A percentile compares a stretch with the other conserved stretches of the same genome.
These are phyloP conservation scores for Caenorhabditis sp. DNA, from an alignment of 2,888 invertebrate species.

Conservation along the genomic window DNA sequence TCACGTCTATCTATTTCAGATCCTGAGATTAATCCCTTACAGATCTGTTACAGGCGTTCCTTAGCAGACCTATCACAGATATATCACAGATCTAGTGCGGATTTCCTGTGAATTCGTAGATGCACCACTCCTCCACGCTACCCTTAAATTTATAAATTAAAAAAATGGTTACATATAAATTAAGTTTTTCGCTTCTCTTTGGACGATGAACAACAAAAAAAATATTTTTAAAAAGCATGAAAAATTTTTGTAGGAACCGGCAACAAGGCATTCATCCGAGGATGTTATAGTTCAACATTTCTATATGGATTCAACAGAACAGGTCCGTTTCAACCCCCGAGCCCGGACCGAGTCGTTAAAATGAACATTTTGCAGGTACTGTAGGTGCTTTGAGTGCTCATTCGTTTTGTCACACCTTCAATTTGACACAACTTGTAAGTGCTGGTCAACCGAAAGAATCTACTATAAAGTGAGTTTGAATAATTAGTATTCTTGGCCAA, in stretches of 20 bases:
- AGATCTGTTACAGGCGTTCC: no score
- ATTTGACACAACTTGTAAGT: conserved; percentile 54
- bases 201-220: no score
- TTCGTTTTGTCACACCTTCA: conserved; percentile 58
- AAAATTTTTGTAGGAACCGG: conserved; percentile 59
- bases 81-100: no score
- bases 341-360: no score
- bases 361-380: conserved; percentile 18
- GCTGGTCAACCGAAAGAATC: conserved; percentile 61
- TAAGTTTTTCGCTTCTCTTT: no score
- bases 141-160: no score
- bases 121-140: no score
- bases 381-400: conserved; percentile 46
- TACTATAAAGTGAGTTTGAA: conserved; percentile 49
- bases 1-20: no score
- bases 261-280: conserved; percentile 63
- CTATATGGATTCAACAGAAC: conserved; percentile 64
- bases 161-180: no score
- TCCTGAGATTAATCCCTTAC: no score
- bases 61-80: no score
- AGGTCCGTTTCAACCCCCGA: conserved; percentile 33
- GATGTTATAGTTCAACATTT: conserved; percentile 59
- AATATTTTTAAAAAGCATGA: not conserved
- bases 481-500: not conserved
- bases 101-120: no score